Percentiles rank a stretch among this genome's conserved stretches.
phyloP scores from a whole-genome alignment of 2,888 invertebrate species.

The Argyresthia albistria region DNA sequence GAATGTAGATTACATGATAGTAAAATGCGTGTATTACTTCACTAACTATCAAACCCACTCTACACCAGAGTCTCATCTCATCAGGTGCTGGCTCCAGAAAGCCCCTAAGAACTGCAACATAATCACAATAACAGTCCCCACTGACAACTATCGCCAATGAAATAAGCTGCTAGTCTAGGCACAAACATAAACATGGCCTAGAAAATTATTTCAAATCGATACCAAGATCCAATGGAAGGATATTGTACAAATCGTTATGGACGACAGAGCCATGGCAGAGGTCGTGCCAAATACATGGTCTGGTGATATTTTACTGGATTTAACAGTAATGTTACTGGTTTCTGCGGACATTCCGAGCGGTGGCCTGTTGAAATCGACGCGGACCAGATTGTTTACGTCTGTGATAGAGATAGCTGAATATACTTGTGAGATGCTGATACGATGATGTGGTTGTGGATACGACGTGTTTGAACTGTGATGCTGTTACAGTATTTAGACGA shows the following conservation, averaged over 20 bases:
- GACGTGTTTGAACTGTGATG: neutral
- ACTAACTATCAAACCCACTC: too few relatives aligned
- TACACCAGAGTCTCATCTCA: too few relatives aligned
- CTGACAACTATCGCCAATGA: neutral
- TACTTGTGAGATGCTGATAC: constrained; percentile 35
- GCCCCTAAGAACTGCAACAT: too few relatives aligned
- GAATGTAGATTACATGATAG: neutral
- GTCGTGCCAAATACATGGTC: constrained; percentile 28
- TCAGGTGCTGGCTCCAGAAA: too few relatives aligned
- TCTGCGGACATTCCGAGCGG: constrained; percentile 18
- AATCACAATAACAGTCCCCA: neutral
- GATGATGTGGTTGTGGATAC: constrained; percentile 27
- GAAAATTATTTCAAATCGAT: constrained; percentile 29
- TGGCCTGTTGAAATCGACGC: constrained; percentile 53
- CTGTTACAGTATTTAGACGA: too few relatives aligned
- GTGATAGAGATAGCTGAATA: constrained; percentile 57
- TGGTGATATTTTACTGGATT: constrained; percentile 29
- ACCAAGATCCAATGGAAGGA: constrained; percentile 6
- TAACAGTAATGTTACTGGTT: constrained; percentile 23
- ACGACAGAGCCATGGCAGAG: constrained; percentile 17
- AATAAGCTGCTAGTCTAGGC: neutral
- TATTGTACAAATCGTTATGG: neutral
- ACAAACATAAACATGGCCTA: neutral
- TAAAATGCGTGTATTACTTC: too few relatives aligned
- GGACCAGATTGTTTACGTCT: constrained; percentile 64